A percentile compares a stretch with the other conserved stretches of the same genome.
phyloP scores from a whole-genome alignment of 2,797 vertebrate species.

The Simalia tracyae region DNA sequence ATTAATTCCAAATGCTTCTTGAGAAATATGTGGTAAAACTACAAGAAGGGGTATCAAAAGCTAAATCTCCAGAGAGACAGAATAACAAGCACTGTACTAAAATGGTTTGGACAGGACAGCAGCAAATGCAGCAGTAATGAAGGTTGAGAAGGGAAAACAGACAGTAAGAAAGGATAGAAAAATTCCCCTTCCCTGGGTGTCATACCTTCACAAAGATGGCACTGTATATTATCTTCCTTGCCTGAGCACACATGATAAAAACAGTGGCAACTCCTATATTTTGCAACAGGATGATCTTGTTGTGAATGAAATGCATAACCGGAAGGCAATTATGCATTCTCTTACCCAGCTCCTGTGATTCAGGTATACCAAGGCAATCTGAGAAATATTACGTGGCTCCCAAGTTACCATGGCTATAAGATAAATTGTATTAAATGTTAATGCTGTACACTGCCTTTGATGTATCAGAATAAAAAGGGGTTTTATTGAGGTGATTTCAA shows the following conservation, averaged over 20 bases:
- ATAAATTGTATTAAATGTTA: not conserved
- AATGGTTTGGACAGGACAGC: not conserved
- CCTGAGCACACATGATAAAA: not conserved
- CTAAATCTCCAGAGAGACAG: not conserved
- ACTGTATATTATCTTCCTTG: not conserved
- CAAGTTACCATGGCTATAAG: not conserved
- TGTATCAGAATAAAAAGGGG: not conserved
- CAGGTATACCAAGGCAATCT: not conserved
- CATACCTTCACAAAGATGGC: not conserved
- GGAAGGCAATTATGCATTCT: not conserved
- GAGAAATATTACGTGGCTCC: not conserved
- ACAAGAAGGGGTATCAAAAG: not conserved
- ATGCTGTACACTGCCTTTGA: not conserved
- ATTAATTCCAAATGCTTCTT: not conserved
- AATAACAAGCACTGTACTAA: not conserved
- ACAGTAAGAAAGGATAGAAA: not conserved
- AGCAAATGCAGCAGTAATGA: not conserved
- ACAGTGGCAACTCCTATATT: not conserved
- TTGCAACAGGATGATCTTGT: not conserved
- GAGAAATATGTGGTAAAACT: not conserved
- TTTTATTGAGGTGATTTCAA: not conserved
- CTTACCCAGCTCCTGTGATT: not conserved
- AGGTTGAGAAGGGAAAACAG: not conserved
- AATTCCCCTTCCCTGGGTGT: not conserved
- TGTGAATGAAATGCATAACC: not conserved